phyloP scores from a whole-genome alignment of 64 coral and sea anemone genomes.

The Stichodactyla helianthus region DNA sequence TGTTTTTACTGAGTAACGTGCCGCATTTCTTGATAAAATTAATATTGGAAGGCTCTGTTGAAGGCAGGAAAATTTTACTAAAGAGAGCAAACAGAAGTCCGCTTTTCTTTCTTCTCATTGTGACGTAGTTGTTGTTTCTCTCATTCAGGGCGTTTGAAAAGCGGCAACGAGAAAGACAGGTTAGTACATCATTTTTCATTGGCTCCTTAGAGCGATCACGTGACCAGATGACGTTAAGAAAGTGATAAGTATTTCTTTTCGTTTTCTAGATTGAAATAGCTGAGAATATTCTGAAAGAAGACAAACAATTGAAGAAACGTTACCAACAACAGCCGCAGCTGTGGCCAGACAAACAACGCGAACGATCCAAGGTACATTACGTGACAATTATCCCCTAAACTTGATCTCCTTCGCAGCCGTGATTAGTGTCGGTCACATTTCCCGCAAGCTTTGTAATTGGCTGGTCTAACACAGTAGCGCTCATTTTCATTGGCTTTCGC shows the following conservation, averaged over 20 bases:
- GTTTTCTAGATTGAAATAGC: constrained; percentile 67
- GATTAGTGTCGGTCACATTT: too few relatives aligned
- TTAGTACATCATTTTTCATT: not conserved
- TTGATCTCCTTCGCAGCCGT: too few relatives aligned
- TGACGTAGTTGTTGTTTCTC: not conserved
- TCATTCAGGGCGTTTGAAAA: constrained; percentile 44
- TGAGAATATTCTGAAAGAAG: constrained; percentile 66
- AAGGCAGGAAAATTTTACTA: too few relatives aligned
- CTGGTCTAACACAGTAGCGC: too few relatives aligned
- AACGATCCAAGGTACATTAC: constrained; percentile 51
- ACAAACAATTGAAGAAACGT: constrained; percentile 72
- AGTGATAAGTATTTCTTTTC: not conserved
- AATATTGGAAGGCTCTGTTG: too few relatives aligned
- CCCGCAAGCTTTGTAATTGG: too few relatives aligned
- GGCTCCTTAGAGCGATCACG: not conserved
- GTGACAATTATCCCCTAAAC: too few relatives aligned
- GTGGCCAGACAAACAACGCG: constrained; percentile 73
- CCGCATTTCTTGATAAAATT: too few relatives aligned
- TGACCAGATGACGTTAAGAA: not conserved
- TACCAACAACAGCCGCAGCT: constrained; percentile 80
- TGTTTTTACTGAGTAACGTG: too few relatives aligned
- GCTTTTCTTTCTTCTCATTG: not conserved
- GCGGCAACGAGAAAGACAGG: constrained; percentile 52
- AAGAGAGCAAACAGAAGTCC: not conserved
- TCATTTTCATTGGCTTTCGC: too few relatives aligned